Evolutionary conservation across 1,140 invertebrate species (phyloP).

Genomic region (Archivesica marissinica): DNA sequence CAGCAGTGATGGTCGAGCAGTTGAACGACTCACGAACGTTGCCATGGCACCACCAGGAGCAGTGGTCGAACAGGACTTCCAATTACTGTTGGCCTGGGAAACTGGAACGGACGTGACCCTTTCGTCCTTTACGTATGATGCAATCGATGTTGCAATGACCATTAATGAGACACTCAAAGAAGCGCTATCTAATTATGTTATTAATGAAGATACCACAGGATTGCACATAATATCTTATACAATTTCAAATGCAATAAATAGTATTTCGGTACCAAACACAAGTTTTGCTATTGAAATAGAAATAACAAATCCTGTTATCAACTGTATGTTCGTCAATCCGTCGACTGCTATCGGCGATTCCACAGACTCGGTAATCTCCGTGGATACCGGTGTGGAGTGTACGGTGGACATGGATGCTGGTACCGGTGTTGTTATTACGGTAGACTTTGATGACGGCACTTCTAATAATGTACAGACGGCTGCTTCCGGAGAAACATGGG

Average conservation of each 20-base stretch:
- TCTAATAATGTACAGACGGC: no score
- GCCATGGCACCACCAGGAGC: constrained; percentile 27
- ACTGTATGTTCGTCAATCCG: constrained; percentile 2
- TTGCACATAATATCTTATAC: background rate
- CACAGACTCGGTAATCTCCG: background rate
- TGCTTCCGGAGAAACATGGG: background rate
- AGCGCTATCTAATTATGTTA: background rate
- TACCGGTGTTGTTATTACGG: constrained; percentile 7
- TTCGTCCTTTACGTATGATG: background rate
- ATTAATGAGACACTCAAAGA: background rate
- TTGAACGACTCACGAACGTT: constrained; percentile 17
- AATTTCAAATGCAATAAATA: background rate
- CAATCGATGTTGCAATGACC: background rate
- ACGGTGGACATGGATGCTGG: constrained; percentile 12
- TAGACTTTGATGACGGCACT: constrained; percentile 2
- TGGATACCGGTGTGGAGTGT: background rate
- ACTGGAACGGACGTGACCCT: constrained; percentile 27
- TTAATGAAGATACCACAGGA: background rate
- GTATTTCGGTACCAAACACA: background rate
- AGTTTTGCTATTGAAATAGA: constrained; percentile 40
- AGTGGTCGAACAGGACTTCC: background rate
- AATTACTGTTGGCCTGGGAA: constrained; percentile 11
- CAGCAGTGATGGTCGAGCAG: background rate
- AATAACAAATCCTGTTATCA: constrained; percentile 15
- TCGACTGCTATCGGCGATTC: background rate